Conservation (phyloP, 2,888 invertebrate genomes). For the Philereme vetulata region DNA sequence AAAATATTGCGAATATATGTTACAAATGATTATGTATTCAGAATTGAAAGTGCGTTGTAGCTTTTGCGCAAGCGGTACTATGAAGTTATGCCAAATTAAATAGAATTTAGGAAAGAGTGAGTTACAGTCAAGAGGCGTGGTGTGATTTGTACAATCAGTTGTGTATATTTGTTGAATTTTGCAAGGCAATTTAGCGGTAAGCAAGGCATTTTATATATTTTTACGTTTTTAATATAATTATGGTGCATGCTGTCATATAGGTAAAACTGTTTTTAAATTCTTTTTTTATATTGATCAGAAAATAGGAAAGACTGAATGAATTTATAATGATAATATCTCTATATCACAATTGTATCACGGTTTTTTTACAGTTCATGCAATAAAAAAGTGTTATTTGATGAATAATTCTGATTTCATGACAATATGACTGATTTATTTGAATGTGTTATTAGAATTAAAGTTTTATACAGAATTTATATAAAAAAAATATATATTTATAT, state of each 20-base stretch:
- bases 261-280: background rate
- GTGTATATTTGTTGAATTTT: no score
- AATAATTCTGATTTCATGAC: background rate
- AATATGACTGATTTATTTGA: background rate
- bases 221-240: background rate
- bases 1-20: background rate
- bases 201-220: conserved; percentile 6
- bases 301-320: conserved; percentile 25
- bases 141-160: background rate
- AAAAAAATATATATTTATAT: no score
- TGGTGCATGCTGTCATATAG: background rate
- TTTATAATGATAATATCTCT: conserved; percentile 22
- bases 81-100: conserved; percentile 3
- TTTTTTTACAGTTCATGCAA: background rate
- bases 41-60: no score
- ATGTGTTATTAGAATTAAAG: background rate
- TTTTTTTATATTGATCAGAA: conserved; percentile 5
- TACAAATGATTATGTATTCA: background rate
- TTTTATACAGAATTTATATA: conserved; percentile 6
- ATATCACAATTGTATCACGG: conserved; percentile 12
- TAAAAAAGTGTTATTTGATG: background rate
- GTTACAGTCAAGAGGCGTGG: background rate
- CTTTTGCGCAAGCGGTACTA: no score
- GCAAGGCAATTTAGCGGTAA: conserved; percentile 5
- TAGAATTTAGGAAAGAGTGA: background rate